Conservation (phyloP, 2,797 vertebrate genomes). For the Manis crassicaudata region DNA sequence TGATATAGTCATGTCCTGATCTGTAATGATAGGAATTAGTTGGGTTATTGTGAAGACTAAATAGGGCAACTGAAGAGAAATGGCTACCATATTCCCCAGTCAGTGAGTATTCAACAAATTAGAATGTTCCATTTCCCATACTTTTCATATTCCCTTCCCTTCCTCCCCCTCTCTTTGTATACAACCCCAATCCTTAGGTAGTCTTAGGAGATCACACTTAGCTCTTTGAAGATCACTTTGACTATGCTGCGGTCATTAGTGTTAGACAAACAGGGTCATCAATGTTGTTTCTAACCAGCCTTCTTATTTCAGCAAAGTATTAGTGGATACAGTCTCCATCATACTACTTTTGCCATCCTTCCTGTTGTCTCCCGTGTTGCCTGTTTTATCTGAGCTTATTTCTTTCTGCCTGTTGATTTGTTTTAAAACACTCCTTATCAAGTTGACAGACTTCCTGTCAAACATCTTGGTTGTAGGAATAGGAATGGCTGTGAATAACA, state of each 20-base stretch:
- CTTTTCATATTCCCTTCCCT: neutral
- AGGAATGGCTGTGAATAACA: neutral
- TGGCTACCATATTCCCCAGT: neutral
- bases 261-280: neutral
- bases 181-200: neutral
- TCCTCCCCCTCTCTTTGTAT: neutral
- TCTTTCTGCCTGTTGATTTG: neutral
- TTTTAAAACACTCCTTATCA: neutral
- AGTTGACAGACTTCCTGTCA: neutral
- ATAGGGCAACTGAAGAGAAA: neutral
- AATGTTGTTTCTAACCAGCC: neutral
- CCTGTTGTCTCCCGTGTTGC: neutral
- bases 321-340: neutral
- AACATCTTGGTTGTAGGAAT: neutral
- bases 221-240: neutral
- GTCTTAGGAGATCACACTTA: neutral
- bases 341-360: neutral
- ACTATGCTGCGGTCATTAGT: neutral
- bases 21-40: neutral
- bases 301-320: neutral
- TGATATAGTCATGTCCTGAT: neutral
- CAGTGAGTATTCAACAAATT: neutral
- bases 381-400: neutral
- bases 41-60: neutral
- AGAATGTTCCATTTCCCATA: neutral